phyloP scores from a whole-genome alignment of 2,797 vertebrate genomes.

The Atherinosoma microstoma region DNA sequence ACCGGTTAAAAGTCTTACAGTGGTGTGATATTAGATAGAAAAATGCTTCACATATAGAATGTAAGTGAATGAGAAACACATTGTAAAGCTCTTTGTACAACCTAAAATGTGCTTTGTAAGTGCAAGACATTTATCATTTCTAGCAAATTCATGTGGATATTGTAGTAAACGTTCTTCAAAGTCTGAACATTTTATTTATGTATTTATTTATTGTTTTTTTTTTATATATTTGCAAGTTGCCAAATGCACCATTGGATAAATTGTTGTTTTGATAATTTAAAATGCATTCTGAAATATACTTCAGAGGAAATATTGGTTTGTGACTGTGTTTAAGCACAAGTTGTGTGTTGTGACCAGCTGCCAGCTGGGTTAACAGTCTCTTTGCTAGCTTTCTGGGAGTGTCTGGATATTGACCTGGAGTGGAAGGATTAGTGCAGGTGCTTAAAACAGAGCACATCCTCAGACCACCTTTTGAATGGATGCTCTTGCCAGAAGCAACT shows the following conservation, averaged over 20 bases:
- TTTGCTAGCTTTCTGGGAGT: conserved; percentile 41
- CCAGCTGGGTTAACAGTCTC: conserved; percentile 30
- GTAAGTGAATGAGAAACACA: too few relatives aligned
- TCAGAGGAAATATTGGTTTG: conserved; percentile 10
- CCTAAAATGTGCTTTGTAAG: too few relatives aligned
- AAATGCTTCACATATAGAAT: too few relatives aligned
- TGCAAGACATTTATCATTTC: neutral
- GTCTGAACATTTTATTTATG: neutral
- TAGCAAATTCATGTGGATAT: neutral
- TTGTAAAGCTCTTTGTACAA: too few relatives aligned
- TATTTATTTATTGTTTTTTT: too few relatives aligned
- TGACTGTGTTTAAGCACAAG: conserved; percentile 21
- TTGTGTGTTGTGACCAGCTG: conserved; percentile 19
- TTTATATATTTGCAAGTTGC: too few relatives aligned
- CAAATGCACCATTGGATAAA: too few relatives aligned
- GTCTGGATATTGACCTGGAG: conserved; percentile 54
- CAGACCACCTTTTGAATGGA: conserved; percentile 40
- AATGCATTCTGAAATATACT: neutral
- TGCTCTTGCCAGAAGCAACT: conserved; percentile 17
- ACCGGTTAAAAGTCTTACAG: too few relatives aligned
- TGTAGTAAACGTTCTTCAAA: neutral
- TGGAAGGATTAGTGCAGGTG: conserved; percentile 59
- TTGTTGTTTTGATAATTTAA: too few relatives aligned
- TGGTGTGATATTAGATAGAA: too few relatives aligned
- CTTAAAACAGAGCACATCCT: conserved; percentile 49